These are phyloP conservation scores for Crotalus viridis DNA, from an alignment of 2,113 vertebrate genomes.

Conservation along the genomic window DNA sequence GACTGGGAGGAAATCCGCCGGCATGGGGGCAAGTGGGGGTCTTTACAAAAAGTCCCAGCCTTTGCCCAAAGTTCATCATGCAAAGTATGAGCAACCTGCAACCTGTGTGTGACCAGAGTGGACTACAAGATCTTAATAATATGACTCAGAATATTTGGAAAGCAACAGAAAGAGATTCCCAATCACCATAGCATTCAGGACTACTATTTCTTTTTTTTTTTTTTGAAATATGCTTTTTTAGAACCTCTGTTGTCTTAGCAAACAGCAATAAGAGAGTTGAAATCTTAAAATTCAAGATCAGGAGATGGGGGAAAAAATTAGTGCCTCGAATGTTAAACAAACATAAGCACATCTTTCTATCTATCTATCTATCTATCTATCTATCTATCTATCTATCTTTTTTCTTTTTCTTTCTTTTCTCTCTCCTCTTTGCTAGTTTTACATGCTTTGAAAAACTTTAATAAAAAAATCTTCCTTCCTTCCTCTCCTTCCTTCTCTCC, in stretches of 20 bases:
- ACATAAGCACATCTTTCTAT: background rate
- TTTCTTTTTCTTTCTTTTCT: no score
- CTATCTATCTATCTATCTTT: no score
- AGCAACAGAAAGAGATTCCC: constrained; percentile 21
- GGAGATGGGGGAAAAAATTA: background rate
- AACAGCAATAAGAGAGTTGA: constrained; percentile 38
- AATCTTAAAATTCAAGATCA: constrained; percentile 34
- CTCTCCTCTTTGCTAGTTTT: background rate
- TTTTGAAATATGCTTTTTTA: background rate
- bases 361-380: background rate
- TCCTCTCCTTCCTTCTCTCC: background rate
- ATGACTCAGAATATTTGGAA: background rate
- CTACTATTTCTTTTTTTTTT: background rate
- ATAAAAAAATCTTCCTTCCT: background rate
- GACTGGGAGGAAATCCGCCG: constrained; percentile 85
- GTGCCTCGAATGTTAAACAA: constrained; percentile 34
- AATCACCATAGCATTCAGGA: constrained; percentile 36
- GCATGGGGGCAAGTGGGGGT: constrained; percentile 81
- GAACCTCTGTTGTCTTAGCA: constrained; percentile 25
- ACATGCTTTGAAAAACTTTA: background rate
- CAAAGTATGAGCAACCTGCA: constrained; percentile 87
- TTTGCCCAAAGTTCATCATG: constrained; percentile 80
- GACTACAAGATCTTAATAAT: background rate
- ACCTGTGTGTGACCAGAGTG: constrained; percentile 82
- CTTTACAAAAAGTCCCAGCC: constrained; percentile 91